These are phyloP conservation scores for Danio choprae DNA, from an alignment of 2,797 vertebrate species.

Conservation along the genomic window DNA sequence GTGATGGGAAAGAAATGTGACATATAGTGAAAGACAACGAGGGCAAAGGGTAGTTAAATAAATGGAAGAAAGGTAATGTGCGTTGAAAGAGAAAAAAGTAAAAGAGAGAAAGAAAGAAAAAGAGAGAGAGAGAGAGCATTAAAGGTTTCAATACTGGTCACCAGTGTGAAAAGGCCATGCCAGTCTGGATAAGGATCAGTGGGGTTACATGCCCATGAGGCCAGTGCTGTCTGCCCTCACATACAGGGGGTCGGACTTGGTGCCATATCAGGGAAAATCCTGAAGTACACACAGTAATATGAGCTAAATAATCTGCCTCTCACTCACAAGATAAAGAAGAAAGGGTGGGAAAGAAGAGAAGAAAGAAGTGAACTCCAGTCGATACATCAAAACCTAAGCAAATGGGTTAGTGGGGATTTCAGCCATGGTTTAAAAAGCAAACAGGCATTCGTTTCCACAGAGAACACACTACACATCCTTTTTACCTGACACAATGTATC, in stretches of 20 bases:
- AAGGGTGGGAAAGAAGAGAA: conserved; percentile 17
- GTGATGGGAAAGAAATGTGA: conserved; percentile 24
- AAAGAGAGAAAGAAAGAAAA: conserved; percentile 27
- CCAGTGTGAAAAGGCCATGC: conserved; percentile 77
- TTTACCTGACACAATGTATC: neutral
- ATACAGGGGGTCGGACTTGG: conserved; percentile 65
- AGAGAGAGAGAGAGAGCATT: conserved; percentile 28
- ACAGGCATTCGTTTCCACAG: neutral
- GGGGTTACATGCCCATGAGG: conserved; percentile 54
- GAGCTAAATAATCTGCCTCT: conserved; percentile 73
- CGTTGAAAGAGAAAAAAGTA: conserved; percentile 25
- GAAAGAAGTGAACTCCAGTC: neutral
- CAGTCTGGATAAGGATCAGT: conserved; percentile 77
- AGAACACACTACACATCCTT: neutral
- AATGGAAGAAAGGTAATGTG: conserved; percentile 24
- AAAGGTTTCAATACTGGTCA: conserved; percentile 53
- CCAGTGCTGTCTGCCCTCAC: conserved; percentile 63
- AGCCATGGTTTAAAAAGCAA: neutral
- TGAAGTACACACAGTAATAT: conserved; percentile 75
- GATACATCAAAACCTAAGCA: conserved; percentile 11
- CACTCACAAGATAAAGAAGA: conserved; percentile 4
- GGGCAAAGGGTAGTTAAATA: conserved; percentile 9
- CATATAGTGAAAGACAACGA: conserved; percentile 11
- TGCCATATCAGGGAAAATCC: conserved; percentile 71
- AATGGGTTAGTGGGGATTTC: neutral